These are phyloP conservation scores for Agonopterix heracliana DNA, from an alignment of 2,888 invertebrate species.

Conservation along the genomic window DNA sequence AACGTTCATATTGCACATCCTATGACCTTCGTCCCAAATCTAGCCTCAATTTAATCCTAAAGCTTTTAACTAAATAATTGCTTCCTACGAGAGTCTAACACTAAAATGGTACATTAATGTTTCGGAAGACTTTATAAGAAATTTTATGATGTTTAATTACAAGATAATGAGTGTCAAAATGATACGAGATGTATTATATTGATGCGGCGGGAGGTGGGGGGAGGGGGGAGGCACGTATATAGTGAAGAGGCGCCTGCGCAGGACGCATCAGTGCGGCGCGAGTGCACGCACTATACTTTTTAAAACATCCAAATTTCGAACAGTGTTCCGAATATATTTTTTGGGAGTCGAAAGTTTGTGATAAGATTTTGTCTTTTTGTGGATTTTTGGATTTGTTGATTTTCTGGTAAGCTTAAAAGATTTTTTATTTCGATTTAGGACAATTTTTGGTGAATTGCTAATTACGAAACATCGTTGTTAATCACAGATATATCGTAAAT, in stretches of 20 bases:
- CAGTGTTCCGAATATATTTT: slow-evolving; percentile 2
- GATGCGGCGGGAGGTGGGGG: not conserved
- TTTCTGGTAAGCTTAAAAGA: slow-evolving; percentile 14
- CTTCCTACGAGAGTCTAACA: not conserved
- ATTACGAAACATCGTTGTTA: no score
- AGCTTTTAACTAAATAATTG: no score
- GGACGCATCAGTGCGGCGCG: slow-evolving; percentile 32
- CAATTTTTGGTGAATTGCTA: no score
- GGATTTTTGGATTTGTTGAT: slow-evolving; percentile 13
- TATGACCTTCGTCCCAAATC: no score
- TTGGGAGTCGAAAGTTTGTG: slow-evolving; percentile 2
- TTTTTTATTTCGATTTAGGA: no score
- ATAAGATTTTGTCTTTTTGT: slow-evolving; percentile 2
- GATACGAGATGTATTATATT: no score
- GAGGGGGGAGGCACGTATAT: slow-evolving; percentile 52
- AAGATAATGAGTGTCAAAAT: no score
- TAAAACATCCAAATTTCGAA: not conserved
- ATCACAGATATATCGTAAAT: no score
- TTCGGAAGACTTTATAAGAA: not conserved
- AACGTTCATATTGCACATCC: no score
- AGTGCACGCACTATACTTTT: slow-evolving; percentile 18
- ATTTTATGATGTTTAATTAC: not conserved
- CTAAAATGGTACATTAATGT: not conserved
- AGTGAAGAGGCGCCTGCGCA: slow-evolving; percentile 40
- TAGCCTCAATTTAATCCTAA: no score